Evolutionary conservation across 2,797 vertebrate genomes (phyloP).

Genomic region (Cryptoblepharus egeriae): DNA sequence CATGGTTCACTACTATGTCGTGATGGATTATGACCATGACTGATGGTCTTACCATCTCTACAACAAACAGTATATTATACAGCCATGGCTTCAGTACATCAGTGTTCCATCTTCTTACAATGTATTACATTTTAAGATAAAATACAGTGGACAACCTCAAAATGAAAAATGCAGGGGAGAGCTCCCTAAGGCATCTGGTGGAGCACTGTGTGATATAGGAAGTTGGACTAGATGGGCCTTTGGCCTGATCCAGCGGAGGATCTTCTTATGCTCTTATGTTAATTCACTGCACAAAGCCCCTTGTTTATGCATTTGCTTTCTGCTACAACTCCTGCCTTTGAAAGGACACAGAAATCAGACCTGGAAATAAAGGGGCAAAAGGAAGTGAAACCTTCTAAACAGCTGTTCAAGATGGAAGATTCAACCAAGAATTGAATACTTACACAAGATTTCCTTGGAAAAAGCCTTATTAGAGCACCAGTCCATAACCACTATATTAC

Average conservation of each 20-base stretch:
- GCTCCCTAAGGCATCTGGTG: no score
- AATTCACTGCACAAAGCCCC: neutral
- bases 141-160: no score
- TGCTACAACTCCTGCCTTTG: neutral
- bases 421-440: neutral
- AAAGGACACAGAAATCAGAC: neutral
- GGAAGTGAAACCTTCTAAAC: neutral
- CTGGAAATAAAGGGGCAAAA: neutral
- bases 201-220: no score
- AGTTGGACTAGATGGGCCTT: no score
- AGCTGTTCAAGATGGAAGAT: neutral
- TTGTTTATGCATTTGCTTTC: neutral
- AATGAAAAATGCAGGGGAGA: no score
- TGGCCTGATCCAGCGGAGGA: no score
- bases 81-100: neutral
- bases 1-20: neutral
- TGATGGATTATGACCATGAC: neutral
- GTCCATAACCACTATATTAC: slow-evolving; percentile 37
- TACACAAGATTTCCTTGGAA: slow-evolving; percentile 36
- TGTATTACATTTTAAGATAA: neutral
- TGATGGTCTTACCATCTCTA: neutral
- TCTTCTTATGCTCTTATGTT: no score
- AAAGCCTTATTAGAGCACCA: slow-evolving; percentile 67
- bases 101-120: neutral
- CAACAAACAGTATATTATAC: neutral